These are phyloP conservation scores for Danaus chrysippus DNA, from an alignment of 2,888 invertebrate species.

Conservation along the genomic window DNA sequence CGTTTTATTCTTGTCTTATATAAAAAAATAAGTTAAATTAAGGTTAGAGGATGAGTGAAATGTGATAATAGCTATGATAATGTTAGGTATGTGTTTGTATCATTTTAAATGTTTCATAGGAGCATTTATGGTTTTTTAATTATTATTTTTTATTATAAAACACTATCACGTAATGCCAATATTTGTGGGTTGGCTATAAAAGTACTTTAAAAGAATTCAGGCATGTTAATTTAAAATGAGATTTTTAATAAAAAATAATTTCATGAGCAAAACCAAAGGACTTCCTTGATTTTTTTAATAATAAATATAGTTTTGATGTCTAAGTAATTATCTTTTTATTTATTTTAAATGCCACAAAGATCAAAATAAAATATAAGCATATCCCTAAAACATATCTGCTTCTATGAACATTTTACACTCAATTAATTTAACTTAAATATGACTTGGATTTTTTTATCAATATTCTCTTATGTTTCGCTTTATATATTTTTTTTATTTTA, in stretches of 20 bases:
- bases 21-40: slow-evolving; percentile 31
- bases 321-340: not conserved
- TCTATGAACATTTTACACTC: slow-evolving; percentile 55
- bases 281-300: no score
- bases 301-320: no score
- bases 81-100: slow-evolving; percentile 33
- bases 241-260: no score
- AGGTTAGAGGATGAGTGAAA: slow-evolving; percentile 52
- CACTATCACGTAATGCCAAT: not conserved
- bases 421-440: slow-evolving; percentile 30
- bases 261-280: no score
- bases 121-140: slow-evolving; percentile 54
- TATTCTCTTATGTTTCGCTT: slow-evolving; percentile 13
- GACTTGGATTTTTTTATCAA: slow-evolving; percentile 35
- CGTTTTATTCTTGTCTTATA: slow-evolving; percentile 13
- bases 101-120: slow-evolving; percentile 57
- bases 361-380: slow-evolving; percentile 39
- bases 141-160: not conserved
- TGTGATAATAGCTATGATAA: slow-evolving; percentile 70
- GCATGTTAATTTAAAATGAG: no score
- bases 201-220: no score
- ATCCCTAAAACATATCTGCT: slow-evolving; percentile 66
- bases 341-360: not conserved
- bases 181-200: no score
- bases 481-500: slow-evolving; percentile 25